Percentiles rank a stretch among this genome's conserved stretches.
Conservation (phyloP, 2,888 invertebrate species). For the Caenorhabditis imperialis region DNA sequence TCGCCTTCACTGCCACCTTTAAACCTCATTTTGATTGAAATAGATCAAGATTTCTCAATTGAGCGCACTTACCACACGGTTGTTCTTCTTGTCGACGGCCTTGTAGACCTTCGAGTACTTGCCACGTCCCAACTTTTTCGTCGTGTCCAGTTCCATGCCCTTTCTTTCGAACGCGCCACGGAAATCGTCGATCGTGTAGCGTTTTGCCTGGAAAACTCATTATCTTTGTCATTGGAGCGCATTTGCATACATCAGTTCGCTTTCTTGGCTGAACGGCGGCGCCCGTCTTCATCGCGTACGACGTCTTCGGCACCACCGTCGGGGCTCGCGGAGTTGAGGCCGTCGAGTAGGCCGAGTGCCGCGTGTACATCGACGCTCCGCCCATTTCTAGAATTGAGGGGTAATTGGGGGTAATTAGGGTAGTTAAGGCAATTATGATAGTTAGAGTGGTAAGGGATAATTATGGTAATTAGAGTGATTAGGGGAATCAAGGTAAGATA, state of each 20-base stretch:
- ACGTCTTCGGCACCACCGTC: slow-evolving; percentile 12
- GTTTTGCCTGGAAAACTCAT: slow-evolving; percentile 13
- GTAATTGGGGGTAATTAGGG: too few relatives aligned
- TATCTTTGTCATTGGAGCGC: background rate
- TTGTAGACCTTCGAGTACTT: slow-evolving; percentile 71
- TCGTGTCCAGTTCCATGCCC: slow-evolving; percentile 52
- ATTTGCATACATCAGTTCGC: slow-evolving; percentile 15
- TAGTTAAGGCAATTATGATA: too few relatives aligned
- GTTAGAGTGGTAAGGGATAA: too few relatives aligned
- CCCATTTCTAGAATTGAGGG: slow-evolving; percentile 9
- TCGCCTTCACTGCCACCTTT: slow-evolving; percentile 71
- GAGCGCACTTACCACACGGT: slow-evolving; percentile 21
- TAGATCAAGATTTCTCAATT: too few relatives aligned
- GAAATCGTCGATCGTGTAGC: slow-evolving; percentile 31
- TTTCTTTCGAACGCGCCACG: slow-evolving; percentile 47
- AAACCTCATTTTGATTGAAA: too few relatives aligned
- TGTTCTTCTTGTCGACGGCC: slow-evolving; percentile 41
- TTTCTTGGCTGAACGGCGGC: slow-evolving; percentile 24
- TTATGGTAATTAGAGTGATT: too few relatives aligned
- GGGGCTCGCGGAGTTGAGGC: slow-evolving; percentile 2
- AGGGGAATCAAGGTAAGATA: too few relatives aligned
- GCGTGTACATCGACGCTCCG: slow-evolving; percentile 25
- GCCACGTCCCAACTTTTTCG: slow-evolving; percentile 65
- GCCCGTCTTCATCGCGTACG: slow-evolving; percentile 16
- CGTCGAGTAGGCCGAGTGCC: slow-evolving; percentile 21